phyloP scores from a whole-genome alignment of 2,888 invertebrate genomes.

The Xanthia togata region DNA sequence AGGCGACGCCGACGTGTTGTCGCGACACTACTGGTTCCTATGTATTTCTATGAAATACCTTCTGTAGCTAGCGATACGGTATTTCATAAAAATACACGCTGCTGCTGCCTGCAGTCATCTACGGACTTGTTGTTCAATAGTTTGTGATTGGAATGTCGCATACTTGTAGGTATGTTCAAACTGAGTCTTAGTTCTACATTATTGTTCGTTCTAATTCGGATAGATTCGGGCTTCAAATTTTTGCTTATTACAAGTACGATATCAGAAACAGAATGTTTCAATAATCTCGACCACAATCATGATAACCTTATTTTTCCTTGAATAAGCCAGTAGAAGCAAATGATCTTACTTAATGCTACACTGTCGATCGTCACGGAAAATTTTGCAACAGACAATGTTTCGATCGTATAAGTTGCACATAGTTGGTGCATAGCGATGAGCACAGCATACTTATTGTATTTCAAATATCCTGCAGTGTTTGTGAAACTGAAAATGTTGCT shows the following conservation, averaged over 20 bases:
- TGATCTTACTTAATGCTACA: constrained; percentile 33
- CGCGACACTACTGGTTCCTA: too few relatives aligned
- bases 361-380: constrained; percentile 48
- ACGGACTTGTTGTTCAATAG: too few relatives aligned
- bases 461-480: constrained; percentile 43
- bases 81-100: too few relatives aligned
- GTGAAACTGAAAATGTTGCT: constrained; percentile 24
- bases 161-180: not conserved
- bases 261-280: not conserved
- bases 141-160: not conserved
- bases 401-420: constrained; percentile 48
- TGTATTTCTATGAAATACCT: too few relatives aligned
- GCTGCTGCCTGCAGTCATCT: too few relatives aligned
- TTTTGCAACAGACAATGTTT: constrained; percentile 54
- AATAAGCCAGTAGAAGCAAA: constrained; percentile 9
- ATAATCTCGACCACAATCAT: not conserved
- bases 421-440: constrained; percentile 33
- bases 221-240: too few relatives aligned
- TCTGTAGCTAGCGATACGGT: too few relatives aligned
- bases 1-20: too few relatives aligned
- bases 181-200: not conserved
- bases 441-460: constrained; percentile 41
- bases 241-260: too few relatives aligned
- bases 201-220: too few relatives aligned
- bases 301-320: constrained; percentile 29